These are phyloP conservation scores for Syngnathus scovelli DNA, from an alignment of 2,113 vertebrate genomes.

Conservation along the genomic window DNA sequence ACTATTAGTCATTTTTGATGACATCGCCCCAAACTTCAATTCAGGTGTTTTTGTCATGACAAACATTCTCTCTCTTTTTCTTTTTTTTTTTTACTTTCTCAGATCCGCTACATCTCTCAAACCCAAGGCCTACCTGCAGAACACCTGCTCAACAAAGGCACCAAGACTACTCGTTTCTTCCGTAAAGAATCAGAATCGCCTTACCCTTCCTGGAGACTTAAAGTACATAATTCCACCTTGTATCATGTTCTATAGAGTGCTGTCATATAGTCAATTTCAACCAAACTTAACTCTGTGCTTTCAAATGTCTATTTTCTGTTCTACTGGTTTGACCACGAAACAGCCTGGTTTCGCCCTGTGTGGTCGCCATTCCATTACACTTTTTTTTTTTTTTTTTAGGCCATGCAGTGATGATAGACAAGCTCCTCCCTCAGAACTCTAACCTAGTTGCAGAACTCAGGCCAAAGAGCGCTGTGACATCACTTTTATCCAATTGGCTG, in stretches of 20 bases:
- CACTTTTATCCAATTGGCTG: too few relatives aligned
- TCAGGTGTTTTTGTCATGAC: neutral
- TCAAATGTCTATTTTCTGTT: neutral
- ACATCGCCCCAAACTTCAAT: too few relatives aligned
- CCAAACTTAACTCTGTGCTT: neutral
- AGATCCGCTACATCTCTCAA: conserved; percentile 99
- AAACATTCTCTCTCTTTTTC: neutral
- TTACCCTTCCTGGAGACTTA: conserved; percentile 91
- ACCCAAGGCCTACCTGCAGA: conserved; percentile 93
- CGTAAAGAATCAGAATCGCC: conserved; percentile 82
- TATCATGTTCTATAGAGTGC: neutral
- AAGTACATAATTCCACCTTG: conserved; percentile 64
- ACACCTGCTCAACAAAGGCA: conserved; percentile 90
- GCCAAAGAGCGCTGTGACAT: too few relatives aligned
- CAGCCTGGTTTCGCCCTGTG: too few relatives aligned
- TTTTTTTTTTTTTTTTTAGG: too few relatives aligned
- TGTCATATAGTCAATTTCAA: neutral
- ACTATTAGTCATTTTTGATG: neutral
- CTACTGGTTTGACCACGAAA: too few relatives aligned
- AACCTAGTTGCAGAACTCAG: too few relatives aligned
- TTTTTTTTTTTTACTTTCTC: neutral
- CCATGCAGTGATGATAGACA: too few relatives aligned
- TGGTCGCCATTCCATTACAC: too few relatives aligned
- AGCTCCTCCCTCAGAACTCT: too few relatives aligned
- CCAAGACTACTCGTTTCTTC: conserved; percentile 87